Evolutionary conservation across 2,113 vertebrate species (phyloP).

Genomic region (Sinocyclocheilus rhinocerous): DNA sequence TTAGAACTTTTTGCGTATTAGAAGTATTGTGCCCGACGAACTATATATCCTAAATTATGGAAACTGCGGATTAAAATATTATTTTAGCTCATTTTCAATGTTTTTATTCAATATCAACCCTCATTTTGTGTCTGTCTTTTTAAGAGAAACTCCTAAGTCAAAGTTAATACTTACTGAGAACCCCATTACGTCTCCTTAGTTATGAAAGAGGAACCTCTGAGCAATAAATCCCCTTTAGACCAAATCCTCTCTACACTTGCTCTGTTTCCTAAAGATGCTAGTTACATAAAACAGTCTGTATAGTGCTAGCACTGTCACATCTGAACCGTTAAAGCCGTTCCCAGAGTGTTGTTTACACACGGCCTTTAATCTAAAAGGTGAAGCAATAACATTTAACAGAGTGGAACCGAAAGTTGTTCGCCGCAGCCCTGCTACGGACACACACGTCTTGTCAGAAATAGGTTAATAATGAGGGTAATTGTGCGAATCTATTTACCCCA

Average conservation of each 20-base stretch:
- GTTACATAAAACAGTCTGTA: slow-evolving; percentile 33
- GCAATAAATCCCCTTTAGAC: slow-evolving; percentile 26
- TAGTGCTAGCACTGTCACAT: slow-evolving; percentile 20
- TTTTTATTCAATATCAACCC: background rate
- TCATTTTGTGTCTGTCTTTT: background rate
- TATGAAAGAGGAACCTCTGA: background rate
- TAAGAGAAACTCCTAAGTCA: background rate
- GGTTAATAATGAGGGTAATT: slow-evolving; percentile 73
- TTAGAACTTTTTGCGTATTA: background rate
- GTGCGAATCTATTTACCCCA: slow-evolving; percentile 64
- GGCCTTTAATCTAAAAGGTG: slow-evolving; percentile 55
- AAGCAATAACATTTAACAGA: slow-evolving; percentile 39
- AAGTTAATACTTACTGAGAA: background rate
- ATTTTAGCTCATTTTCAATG: background rate
- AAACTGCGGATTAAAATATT: background rate
- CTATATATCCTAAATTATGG: background rate
- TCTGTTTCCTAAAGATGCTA: slow-evolving; percentile 26
- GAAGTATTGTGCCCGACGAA: no score
- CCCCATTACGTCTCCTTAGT: background rate
- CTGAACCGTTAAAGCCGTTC: slow-evolving; percentile 42
- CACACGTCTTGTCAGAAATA: slow-evolving; percentile 50
- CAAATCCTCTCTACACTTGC: slow-evolving; percentile 13
- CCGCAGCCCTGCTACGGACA: slow-evolving; percentile 11
- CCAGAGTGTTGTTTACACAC: slow-evolving; percentile 54
- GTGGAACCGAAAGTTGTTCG: slow-evolving; percentile 27